Conservation (phyloP, 2,888 invertebrate species). For the Eucriotettix oculatus region DNA sequence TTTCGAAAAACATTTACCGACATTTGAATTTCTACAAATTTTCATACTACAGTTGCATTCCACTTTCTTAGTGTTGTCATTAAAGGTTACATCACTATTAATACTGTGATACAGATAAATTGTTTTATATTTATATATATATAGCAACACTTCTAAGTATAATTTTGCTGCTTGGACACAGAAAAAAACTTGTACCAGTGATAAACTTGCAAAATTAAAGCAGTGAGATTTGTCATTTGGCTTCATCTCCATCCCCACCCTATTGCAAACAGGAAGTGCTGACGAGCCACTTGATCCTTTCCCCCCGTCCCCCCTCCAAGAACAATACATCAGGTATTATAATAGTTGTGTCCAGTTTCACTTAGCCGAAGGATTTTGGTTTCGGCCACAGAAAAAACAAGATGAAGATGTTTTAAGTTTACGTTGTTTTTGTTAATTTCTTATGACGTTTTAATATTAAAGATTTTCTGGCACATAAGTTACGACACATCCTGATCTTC, state of each 20-base stretch:
- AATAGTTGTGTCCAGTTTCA: constrained; percentile 9
- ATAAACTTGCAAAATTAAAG: not conserved
- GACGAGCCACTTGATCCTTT: constrained; percentile 1
- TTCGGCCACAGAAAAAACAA: constrained; percentile 10
- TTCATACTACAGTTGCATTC: not conserved
- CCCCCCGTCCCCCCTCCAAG: constrained; percentile 2
- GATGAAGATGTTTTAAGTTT: constrained; percentile 10
- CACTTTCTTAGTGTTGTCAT: not conserved
- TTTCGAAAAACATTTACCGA: no score
- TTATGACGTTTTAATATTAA: constrained; percentile 6
- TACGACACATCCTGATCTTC: constrained; percentile 95
- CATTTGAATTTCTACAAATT: not conserved
- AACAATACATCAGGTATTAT: constrained; percentile 1
- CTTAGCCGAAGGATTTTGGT: constrained; percentile 5
- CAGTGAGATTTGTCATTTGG: constrained; percentile 1
- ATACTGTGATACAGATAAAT: not conserved
- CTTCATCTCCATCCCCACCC: constrained; percentile 1
- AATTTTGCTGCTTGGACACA: not conserved
- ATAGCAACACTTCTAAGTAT: not conserved
- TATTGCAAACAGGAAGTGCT: constrained; percentile 1
- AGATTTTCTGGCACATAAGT: constrained; percentile 21
- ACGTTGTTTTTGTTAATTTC: constrained; percentile 7
- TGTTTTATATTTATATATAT: not conserved
- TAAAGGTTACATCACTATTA: not conserved
- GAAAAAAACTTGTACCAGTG: not conserved